Evolutionary conservation across 2,888 invertebrate genomes (phyloP).

Genomic region (Ormyrus nitidulus): DNA sequence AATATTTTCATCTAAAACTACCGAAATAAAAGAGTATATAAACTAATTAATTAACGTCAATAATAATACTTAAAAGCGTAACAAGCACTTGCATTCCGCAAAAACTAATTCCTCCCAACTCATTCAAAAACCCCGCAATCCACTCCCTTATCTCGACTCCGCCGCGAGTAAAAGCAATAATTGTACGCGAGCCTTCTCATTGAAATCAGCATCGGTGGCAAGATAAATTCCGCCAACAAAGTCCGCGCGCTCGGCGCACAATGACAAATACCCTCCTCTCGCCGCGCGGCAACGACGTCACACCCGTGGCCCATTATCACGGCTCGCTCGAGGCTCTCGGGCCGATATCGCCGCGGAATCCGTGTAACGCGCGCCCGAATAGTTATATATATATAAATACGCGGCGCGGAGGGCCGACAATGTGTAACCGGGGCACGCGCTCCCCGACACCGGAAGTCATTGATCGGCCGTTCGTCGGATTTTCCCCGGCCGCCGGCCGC

Average conservation of each 20-base stretch:
- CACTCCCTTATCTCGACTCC: too few relatives aligned
- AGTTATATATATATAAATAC: background rate
- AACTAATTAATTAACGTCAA: too few relatives aligned
- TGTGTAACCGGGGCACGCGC: conserved; percentile 6
- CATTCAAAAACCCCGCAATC: too few relatives aligned
- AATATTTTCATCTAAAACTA: too few relatives aligned
- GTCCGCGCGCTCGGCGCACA: background rate
- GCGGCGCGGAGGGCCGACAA: background rate
- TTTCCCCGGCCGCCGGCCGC: conserved; percentile 2
- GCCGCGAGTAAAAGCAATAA: too few relatives aligned
- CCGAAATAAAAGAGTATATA: too few relatives aligned
- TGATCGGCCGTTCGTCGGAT: conserved; percentile 17
- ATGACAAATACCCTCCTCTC: conserved; percentile 16
- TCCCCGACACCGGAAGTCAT: conserved; percentile 4
- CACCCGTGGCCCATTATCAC: background rate
- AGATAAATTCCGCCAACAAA: background rate
- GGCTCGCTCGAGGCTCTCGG: background rate
- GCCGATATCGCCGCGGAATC: conserved; percentile 3
- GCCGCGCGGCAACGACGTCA: background rate
- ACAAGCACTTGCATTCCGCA: background rate
- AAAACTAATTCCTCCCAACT: background rate
- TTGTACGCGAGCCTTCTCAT: too few relatives aligned
- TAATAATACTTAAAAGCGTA: background rate
- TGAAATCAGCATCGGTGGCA: background rate
- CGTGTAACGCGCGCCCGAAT: conserved; percentile 1